Evolutionary conservation across 2,888 invertebrate species (phyloP).

Genomic region (Hydrotaea cyrtoneurina): DNA sequence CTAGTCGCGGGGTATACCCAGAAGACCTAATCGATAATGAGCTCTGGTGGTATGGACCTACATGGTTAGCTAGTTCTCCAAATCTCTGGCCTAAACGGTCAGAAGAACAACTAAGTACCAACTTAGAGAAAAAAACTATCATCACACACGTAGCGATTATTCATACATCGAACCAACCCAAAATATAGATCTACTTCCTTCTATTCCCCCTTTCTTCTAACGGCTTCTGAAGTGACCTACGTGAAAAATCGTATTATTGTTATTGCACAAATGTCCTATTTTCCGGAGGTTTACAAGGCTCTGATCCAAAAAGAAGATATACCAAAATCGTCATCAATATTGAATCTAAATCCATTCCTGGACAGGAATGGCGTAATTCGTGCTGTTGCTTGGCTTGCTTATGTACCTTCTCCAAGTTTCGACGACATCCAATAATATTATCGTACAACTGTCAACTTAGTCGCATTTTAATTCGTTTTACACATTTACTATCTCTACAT

Average conservation of each 20-base stretch:
- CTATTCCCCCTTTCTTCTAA: neutral
- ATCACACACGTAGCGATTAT: neutral
- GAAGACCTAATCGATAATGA: neutral
- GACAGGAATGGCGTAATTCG: constrained; percentile 8
- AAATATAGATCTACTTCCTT: neutral
- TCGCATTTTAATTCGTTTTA: neutral
- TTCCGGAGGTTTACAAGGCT: neutral
- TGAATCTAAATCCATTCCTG: constrained; percentile 25
- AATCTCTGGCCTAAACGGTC: neutral
- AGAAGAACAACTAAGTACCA: neutral
- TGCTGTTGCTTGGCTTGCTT: neutral
- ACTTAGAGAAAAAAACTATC: constrained; percentile 4
- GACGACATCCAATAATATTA: neutral
- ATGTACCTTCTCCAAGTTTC: neutral
- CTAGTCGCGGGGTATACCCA: neutral
- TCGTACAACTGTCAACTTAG: neutral
- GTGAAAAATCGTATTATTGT: neutral
- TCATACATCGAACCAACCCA: neutral
- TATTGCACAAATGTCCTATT: neutral
- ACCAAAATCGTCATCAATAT: neutral
- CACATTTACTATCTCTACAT: neutral
- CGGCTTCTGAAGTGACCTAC: neutral
- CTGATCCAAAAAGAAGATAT: neutral
- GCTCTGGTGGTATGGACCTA: constrained; percentile 48
- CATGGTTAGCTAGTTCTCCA: neutral